Evolutionary conservation across 2,113 vertebrate species (phyloP).

Genomic region (Plestiodon gilberti): DNA sequence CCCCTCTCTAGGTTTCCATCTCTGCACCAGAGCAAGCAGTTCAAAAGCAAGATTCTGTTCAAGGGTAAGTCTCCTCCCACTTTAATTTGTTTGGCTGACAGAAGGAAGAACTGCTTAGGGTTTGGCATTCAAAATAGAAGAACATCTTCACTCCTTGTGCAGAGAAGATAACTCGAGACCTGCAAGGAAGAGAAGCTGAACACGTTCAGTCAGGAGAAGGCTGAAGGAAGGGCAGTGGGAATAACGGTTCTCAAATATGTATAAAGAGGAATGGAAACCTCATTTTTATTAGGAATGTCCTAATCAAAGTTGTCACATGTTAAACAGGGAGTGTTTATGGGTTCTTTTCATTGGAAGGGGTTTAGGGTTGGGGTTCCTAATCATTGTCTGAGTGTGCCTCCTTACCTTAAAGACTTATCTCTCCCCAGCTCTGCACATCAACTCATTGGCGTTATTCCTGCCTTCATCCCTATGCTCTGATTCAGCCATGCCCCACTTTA

Average conservation of each 20-base stretch:
- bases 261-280: neutral
- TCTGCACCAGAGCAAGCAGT: constrained; percentile 49
- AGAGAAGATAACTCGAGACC: neutral
- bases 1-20: neutral
- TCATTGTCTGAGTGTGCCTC: neutral
- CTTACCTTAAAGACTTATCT: neutral
- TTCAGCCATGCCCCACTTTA: neutral
- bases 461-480: neutral
- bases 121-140: neutral
- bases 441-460: neutral
- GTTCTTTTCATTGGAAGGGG: neutral
- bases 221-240: neutral
- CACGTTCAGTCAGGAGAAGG: neutral
- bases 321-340: neutral
- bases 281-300: neutral
- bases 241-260: neutral
- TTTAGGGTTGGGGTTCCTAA: neutral
- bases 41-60: constrained; percentile 56
- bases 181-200: neutral
- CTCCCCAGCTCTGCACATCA: neutral
- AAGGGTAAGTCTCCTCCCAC: constrained; percentile 59
- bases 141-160: neutral
- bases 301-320: neutral
- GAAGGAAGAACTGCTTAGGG: neutral
- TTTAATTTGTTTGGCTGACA: neutral